phyloP scores from a whole-genome alignment of 2,113 vertebrate genomes.

The Pelecanoides urinatrix region DNA sequence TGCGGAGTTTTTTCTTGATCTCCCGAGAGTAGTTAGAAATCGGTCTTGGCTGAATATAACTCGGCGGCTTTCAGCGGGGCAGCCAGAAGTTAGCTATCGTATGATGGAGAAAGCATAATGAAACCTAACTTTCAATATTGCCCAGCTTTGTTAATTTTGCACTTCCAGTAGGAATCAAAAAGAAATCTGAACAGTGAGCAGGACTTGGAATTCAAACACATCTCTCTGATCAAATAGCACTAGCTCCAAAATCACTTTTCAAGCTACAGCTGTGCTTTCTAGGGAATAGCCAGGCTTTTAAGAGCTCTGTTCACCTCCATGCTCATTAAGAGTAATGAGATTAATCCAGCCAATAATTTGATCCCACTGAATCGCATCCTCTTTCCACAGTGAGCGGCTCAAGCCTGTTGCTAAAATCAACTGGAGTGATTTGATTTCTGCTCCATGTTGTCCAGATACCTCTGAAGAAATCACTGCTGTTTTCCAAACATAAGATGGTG shows the following conservation, averaged over 20 bases:
- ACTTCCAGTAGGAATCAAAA: background rate
- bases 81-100: background rate
- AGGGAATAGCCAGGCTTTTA: background rate
- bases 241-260: background rate
- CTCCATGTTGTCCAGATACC: background rate
- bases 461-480: background rate
- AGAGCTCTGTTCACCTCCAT: background rate
- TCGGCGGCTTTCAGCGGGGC: background rate
- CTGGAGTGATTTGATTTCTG: background rate
- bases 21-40: background rate
- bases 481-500: background rate
- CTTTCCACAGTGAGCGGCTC: constrained; percentile 59
- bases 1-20: background rate
- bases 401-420: constrained; percentile 41
- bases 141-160: background rate
- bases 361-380: background rate
- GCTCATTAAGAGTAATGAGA: background rate
- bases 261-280: background rate
- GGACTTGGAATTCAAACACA: background rate
- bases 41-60: background rate
- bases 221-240: background rate
- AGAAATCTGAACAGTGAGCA: background rate
- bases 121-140: background rate
- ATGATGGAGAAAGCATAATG: background rate
- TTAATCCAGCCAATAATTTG: background rate